A percentile compares a stretch with the other conserved stretches of the same genome.
These are phyloP conservation scores for Colaptes auratus DNA, from an alignment of 2,113 vertebrate genomes.

Conservation along the genomic window DNA sequence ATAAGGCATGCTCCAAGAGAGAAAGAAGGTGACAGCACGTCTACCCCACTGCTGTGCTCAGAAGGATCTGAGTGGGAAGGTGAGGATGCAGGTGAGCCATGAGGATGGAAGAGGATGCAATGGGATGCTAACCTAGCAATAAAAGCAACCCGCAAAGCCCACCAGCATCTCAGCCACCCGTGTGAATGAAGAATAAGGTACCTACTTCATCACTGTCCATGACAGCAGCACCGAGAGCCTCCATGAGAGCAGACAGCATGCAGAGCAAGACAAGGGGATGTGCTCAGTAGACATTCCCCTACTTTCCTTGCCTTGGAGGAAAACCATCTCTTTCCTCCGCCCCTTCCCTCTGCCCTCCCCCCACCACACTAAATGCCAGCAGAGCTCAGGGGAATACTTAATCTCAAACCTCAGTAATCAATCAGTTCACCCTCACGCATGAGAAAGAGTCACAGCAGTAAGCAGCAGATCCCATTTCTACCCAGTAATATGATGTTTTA, in stretches of 20 bases:
- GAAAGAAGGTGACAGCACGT: not conserved
- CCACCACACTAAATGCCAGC: not conserved
- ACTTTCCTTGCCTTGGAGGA: not conserved
- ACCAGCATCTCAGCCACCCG: not conserved
- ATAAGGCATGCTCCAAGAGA: rapidly evolving
- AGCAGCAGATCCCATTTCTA: slow-evolving; percentile 54
- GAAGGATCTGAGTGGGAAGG: not conserved
- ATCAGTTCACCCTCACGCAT: slow-evolving; percentile 50
- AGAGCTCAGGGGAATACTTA: slow-evolving; percentile 39
- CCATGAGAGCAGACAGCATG: rapidly evolving
- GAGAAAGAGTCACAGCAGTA: slow-evolving; percentile 36
- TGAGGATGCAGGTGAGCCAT: not conserved
- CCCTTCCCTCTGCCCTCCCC: not conserved
- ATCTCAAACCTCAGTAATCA: slow-evolving; percentile 64
- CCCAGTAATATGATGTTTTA: not conserved
- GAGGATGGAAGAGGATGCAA: rapidly evolving
- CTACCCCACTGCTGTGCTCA: rapidly evolving
- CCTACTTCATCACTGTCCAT: not conserved
- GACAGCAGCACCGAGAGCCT: not conserved
- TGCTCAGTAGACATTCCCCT: not conserved
- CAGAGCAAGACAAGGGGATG: not conserved
- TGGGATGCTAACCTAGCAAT: rapidly evolving
- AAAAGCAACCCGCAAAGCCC: not conserved
- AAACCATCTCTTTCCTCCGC: not conserved
- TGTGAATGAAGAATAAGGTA: rapidly evolving